These are phyloP conservation scores for Allygus modestus DNA, from an alignment of 2,888 invertebrate species.

Conservation along the genomic window DNA sequence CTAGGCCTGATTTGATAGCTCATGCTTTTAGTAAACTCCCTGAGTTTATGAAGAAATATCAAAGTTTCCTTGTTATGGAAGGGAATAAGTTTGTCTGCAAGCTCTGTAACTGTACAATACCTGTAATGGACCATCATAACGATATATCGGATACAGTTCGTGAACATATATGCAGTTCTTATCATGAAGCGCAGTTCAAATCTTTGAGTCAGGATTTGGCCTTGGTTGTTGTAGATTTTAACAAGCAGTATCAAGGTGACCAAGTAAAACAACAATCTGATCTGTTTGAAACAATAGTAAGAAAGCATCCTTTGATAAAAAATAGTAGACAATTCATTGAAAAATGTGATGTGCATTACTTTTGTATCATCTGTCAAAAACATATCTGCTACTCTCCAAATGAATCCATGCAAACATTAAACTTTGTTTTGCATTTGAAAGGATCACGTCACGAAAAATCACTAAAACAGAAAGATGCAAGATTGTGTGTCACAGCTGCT, in stretches of 20 bases:
- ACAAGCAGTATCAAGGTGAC: neutral
- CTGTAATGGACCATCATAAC: neutral
- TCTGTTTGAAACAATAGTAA: neutral
- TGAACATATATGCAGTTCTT: neutral
- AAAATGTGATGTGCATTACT: neutral
- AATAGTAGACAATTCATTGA: neutral
- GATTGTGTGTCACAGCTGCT: neutral
- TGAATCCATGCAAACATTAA: neutral
- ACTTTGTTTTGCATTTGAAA: neutral
- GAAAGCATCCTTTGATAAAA: neutral
- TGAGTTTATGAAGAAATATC: neutral
- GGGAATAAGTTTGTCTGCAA: neutral
- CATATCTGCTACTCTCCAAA: neutral
- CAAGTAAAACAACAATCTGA: neutral
- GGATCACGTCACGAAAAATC: neutral
- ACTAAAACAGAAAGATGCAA: neutral
- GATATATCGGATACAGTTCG: neutral
- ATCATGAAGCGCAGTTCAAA: conserved; percentile 5
- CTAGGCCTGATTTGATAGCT: neutral
- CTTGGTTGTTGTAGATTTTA: neutral
- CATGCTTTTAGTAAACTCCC: neutral
- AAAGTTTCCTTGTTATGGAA: neutral
- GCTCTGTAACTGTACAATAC: neutral
- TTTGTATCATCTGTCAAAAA: neutral
- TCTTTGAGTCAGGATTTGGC: neutral